Percentiles rank a stretch among this genome's conserved stretches.
These are phyloP conservation scores for Cephus spinipes DNA, from an alignment of 2,888 invertebrate species.

Conservation along the genomic window DNA sequence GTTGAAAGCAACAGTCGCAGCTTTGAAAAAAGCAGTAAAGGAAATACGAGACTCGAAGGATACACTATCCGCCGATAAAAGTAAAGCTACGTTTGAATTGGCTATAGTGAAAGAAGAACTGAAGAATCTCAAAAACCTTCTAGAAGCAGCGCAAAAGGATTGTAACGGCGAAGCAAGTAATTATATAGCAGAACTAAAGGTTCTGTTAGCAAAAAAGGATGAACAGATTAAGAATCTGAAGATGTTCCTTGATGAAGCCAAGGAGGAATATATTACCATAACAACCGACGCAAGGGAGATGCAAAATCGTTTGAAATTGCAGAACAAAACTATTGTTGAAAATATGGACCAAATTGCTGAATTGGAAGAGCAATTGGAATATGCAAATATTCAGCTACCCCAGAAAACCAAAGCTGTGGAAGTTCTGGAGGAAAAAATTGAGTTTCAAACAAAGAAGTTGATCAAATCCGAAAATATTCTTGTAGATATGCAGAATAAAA, in stretches of 20 bases:
- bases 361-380: constrained; percentile 47
- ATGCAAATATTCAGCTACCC: constrained; percentile 44
- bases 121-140: constrained; percentile 40
- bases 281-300: constrained; percentile 39
- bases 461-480: not conserved
- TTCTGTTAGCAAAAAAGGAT: constrained; percentile 42
- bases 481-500: not conserved
- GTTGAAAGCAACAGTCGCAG: constrained; percentile 42
- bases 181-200: constrained; percentile 46
- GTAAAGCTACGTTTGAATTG: constrained; percentile 47
- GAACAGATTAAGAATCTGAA: constrained; percentile 55
- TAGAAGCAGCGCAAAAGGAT: constrained; percentile 45
- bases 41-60: constrained; percentile 45
- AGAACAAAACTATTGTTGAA: constrained; percentile 43
- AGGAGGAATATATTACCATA: constrained; percentile 56
- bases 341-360: constrained; percentile 48
- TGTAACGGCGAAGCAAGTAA: constrained; percentile 25
- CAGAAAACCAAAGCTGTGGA: constrained; percentile 47
- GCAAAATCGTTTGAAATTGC: constrained; percentile 40
- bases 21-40: constrained; percentile 41
- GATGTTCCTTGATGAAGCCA: constrained; percentile 57
- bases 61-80: constrained; percentile 43
- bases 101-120: constrained; percentile 46
- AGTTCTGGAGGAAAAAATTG: constrained; percentile 48
- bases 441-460: constrained; percentile 14